phyloP scores from a whole-genome alignment of 2,888 invertebrate species.

The Volucella zonaria region DNA sequence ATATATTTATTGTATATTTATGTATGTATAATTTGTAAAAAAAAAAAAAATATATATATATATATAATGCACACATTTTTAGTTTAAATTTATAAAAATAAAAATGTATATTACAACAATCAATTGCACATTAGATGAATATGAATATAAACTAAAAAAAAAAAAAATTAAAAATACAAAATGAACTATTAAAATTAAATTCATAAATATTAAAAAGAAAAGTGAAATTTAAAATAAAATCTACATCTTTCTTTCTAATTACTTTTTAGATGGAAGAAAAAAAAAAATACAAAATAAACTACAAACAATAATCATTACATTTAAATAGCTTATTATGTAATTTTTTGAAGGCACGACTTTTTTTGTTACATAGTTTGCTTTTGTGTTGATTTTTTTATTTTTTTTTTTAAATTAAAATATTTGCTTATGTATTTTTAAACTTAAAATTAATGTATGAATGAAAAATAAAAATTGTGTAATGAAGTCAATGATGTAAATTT shows the following conservation, averaged over 20 bases:
- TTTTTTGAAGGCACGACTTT: slow-evolving; percentile 67
- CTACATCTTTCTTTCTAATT: slow-evolving; percentile 22
- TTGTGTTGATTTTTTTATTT: slow-evolving; percentile 26
- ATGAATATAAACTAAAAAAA: slow-evolving; percentile 46
- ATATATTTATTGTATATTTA: slow-evolving; percentile 30
- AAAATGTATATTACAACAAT: slow-evolving; percentile 71
- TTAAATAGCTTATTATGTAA: slow-evolving; percentile 50
- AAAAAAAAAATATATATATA: slow-evolving; percentile 35
- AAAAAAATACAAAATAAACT: slow-evolving; percentile 36
- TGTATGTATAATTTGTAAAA: slow-evolving; percentile 45
- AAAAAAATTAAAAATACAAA: slow-evolving; percentile 44
- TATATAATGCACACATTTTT: background rate
- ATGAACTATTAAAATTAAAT: slow-evolving; percentile 64
- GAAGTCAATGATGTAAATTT: slow-evolving; percentile 48
- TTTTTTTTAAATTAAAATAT: slow-evolving; percentile 30
- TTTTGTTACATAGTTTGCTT: slow-evolving; percentile 28
- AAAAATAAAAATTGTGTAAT: slow-evolving; percentile 27
- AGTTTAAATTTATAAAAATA: background rate
- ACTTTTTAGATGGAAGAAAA: slow-evolving; percentile 42
- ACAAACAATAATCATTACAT: slow-evolving; percentile 39
- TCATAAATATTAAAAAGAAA: slow-evolving; percentile 61
- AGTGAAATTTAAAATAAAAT: slow-evolving; percentile 11
- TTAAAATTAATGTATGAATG: slow-evolving; percentile 49
- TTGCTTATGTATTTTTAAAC: slow-evolving; percentile 18
- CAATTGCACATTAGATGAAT: slow-evolving; percentile 72